phyloP scores from a whole-genome alignment of 1,140 invertebrate species.

The Wasmannia auropunctata region DNA sequence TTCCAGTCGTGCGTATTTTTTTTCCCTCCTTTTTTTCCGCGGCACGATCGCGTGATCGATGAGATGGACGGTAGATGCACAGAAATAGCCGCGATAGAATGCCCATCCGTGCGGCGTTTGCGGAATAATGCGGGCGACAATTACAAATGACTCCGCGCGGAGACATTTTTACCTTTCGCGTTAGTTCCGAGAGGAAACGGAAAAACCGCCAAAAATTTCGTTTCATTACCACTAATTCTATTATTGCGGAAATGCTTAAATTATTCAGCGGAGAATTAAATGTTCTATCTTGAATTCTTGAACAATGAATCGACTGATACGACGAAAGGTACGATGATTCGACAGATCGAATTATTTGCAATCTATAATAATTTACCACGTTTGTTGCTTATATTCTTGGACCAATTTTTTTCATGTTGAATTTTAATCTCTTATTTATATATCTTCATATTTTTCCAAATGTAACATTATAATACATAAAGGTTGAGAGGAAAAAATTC shows the following conservation, averaged over 20 bases:
- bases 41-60: constrained; percentile 51
- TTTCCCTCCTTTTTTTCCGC: constrained; percentile 50
- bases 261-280: neutral
- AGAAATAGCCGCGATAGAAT: constrained; percentile 42
- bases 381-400: neutral
- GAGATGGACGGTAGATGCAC: constrained; percentile 40
- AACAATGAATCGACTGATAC: neutral
- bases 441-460: neutral
- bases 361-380: neutral
- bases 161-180: constrained; percentile 25
- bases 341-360: neutral
- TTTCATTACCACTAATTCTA: neutral
- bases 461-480: neutral
- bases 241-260: neutral
- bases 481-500: neutral
- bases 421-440: neutral
- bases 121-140: constrained; percentile 52
- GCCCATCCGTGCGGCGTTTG: constrained; percentile 5
- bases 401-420: neutral
- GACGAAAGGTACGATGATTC: neutral
- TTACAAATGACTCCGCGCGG: constrained; percentile 35
- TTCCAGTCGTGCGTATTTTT: constrained; percentile 37
- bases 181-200: neutral
- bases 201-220: neutral
- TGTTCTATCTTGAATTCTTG: neutral